A percentile compares a stretch with the other conserved stretches of the same genome.
These are phyloP conservation scores for Eristalis tenax DNA, from an alignment of 2,888 invertebrate species.

Conservation along the genomic window DNA sequence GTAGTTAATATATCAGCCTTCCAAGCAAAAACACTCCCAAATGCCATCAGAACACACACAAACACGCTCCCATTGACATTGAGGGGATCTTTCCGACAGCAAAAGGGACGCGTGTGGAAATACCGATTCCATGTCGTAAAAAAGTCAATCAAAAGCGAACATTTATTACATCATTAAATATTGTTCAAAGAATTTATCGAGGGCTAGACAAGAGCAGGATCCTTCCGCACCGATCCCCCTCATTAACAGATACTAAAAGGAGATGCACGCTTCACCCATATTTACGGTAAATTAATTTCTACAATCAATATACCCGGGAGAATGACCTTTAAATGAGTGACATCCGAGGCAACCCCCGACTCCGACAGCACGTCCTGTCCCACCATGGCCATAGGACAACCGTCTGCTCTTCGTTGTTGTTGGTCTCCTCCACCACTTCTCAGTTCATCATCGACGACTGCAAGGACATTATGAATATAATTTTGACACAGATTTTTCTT, in stretches of 20 bases:
- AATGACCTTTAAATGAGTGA: slow-evolving; percentile 39
- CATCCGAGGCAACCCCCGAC: not conserved
- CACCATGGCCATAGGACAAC: not conserved
- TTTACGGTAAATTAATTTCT: slow-evolving; percentile 48
- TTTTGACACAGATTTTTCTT: slow-evolving; percentile 58
- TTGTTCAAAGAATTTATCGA: slow-evolving; percentile 35
- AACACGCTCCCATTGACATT: not conserved
- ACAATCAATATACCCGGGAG: slow-evolving; percentile 36
- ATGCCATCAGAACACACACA: not conserved
- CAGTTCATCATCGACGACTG: not conserved
- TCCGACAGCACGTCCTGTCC: not conserved
- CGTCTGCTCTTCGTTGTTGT: not conserved
- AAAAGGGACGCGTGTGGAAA: slow-evolving; percentile 8
- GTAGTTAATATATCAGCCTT: not conserved
- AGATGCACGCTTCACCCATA: slow-evolving; percentile 36
- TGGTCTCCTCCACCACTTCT: not conserved
- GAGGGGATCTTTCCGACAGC: not conserved
- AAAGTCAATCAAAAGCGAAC: slow-evolving; percentile 24
- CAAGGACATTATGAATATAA: slow-evolving; percentile 52
- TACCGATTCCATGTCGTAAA: slow-evolving; percentile 23
- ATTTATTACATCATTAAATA: slow-evolving; percentile 41
- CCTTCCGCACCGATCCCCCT: not conserved
- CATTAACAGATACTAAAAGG: slow-evolving; percentile 35
- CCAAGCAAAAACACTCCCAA: not conserved
- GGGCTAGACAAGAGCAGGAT: not conserved